phyloP scores from a whole-genome alignment of 2,113 vertebrate species.

The Perca fluviatilis region DNA sequence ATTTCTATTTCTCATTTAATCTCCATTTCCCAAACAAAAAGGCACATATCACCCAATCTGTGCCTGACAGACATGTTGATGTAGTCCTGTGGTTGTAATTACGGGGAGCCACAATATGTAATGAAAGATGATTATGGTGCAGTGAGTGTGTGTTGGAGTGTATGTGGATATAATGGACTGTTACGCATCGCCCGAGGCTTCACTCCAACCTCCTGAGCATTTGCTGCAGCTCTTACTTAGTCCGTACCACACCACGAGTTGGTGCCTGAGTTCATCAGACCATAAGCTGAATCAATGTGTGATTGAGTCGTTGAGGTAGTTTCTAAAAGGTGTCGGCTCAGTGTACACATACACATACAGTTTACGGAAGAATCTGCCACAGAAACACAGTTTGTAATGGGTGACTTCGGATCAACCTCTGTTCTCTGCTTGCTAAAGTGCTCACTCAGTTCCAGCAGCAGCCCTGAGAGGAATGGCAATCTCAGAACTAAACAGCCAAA shows the following conservation, averaged over 20 bases:
- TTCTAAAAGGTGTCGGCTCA: conserved; percentile 19
- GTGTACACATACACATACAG: conserved; percentile 1
- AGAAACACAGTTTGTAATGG: conserved; percentile 17
- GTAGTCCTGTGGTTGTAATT: not conserved
- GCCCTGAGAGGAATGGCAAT: conserved; percentile 37
- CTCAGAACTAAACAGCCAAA: conserved; percentile 37
- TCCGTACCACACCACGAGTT: conserved; percentile 30
- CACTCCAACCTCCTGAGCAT: conserved; percentile 22
- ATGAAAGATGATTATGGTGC: not conserved
- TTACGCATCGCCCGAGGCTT: conserved; percentile 42
- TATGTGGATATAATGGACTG: conserved; percentile 24
- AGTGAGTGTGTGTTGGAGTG: not conserved
- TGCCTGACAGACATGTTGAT: conserved; percentile 1
- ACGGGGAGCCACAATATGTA: not conserved
- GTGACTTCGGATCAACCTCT: conserved; percentile 12
- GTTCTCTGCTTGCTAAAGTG: conserved; percentile 12
- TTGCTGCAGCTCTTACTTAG: conserved; percentile 38
- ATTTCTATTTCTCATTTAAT: not conserved
- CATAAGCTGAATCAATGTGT: conserved; percentile 33
- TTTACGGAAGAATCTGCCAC: conserved; percentile 23
- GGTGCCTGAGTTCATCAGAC: conserved; percentile 39
- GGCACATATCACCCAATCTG: not conserved
- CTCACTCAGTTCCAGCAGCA: conserved; percentile 27
- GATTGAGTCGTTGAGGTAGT: conserved; percentile 35
- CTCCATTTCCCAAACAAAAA: not conserved